Evolutionary conservation across 2,797 vertebrate genomes (phyloP).

Genomic region (Varecia variegata): DNA sequence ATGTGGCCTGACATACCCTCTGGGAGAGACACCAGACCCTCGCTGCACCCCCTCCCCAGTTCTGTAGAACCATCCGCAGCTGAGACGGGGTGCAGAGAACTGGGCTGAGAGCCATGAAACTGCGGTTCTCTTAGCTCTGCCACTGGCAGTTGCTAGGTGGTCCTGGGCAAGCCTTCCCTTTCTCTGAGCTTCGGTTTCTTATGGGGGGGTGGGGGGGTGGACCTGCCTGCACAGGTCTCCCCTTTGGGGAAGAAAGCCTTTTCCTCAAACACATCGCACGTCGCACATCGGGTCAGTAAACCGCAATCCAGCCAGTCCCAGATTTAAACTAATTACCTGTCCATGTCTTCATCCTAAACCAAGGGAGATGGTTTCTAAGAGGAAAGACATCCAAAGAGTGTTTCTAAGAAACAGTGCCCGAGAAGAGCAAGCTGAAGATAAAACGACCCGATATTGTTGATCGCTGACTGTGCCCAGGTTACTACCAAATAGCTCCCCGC

Average conservation of each 20-base stretch:
- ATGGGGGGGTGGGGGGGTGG: accelerated
- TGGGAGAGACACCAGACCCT: neutral
- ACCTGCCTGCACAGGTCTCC: no score
- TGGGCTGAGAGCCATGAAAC: accelerated
- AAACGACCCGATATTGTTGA: neutral
- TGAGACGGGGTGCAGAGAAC: neutral
- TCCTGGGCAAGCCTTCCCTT: neutral
- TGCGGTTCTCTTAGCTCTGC: neutral
- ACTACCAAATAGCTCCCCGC: neutral
- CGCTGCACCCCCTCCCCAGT: no score
- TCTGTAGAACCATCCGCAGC: neutral
- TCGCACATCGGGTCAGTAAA: accelerated
- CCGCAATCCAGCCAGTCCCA: neutral
- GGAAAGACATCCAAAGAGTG: neutral
- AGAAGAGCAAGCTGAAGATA: neutral
- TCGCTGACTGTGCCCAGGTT: neutral
- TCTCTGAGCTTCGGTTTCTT: neutral
- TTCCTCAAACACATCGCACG: neutral
- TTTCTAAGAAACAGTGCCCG: neutral
- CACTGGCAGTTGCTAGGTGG: neutral
- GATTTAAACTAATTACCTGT: neutral
- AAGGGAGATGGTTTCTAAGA: neutral
- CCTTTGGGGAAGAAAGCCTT: neutral
- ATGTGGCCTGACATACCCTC: neutral
- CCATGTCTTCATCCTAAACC: neutral